Evolutionary conservation across 2,888 invertebrate genomes (phyloP), one percentile per base, ranked within the genome.

Genomic region (Drosophila diplacantha): DNA sequence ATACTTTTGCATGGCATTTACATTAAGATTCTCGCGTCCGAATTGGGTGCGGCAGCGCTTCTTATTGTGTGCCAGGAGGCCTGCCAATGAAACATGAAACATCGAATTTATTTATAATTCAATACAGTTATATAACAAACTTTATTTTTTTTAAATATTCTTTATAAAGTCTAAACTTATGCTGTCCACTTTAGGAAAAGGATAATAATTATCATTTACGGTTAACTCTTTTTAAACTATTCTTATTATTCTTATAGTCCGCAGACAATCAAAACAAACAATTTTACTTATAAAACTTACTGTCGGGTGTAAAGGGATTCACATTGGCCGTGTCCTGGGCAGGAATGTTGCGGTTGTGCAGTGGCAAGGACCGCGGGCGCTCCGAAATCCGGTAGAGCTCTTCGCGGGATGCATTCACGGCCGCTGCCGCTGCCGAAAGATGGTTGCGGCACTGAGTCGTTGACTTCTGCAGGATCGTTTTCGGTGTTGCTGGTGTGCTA

Each of bases 401-500:
- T 12, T 81, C 82, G 5, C 51, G 59, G 14, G 37, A 38, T 3
- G 63, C 81, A 50, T 76, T 81, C 5, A 56, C 62, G 4, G 73
- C 83, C 9, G 77, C 76, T 5, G 83, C 82, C 3, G 73, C 87
- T 2, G 75, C 75, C 5, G 86, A 85, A 18, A 87, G 64, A 59
- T 86, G 84, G 49, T 85, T 89, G 57, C 91, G 88, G 38, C 89
- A 89, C 53, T 92, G 87, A 0, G 90, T 90, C 18, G 93, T 92
- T 43, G 93, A 88, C 64, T 88, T 88, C 51, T 88, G 85, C 14
- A 88, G 71, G 31, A 96, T 90, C 0, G 95, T 95, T 89, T 95
- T 95, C 5, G 96, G 96, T 5, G 96, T 95, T 69, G 94, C 92
- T 0, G 96, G 96, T 51, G 94, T 94, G 89, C 96, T 95, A 83